phyloP scores from a whole-genome alignment of 92 coral and sea anemone species.

The Hydrozoanthus gracilis region DNA sequence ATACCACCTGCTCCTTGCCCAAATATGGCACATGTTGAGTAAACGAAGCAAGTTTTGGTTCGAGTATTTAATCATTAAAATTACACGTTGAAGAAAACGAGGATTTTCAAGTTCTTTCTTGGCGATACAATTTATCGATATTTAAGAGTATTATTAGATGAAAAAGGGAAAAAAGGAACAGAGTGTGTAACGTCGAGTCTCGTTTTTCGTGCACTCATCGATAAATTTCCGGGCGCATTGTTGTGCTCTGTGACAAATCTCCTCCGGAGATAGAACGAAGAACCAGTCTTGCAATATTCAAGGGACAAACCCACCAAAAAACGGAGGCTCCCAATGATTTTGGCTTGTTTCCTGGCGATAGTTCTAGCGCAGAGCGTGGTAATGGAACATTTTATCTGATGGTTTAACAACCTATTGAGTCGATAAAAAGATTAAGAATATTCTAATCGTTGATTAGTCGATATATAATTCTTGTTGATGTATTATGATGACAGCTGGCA shows the following conservation, averaged over 20 bases:
- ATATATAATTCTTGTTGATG: no score
- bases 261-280: constrained; percentile 27
- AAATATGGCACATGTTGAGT: constrained; percentile 73
- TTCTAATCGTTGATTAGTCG: background rate
- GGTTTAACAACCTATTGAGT: background rate
- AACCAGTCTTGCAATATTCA: background rate
- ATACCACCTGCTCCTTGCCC: constrained; percentile 72
- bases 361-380: constrained; percentile 38
- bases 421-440: background rate
- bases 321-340: constrained; percentile 36
- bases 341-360: constrained; percentile 40
- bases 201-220: background rate
- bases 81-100: constrained; percentile 74
- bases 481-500: constrained; percentile 3
- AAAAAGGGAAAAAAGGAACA: constrained; percentile 6
- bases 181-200: background rate
- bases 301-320: constrained; percentile 7
- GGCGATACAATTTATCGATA: constrained; percentile 11
- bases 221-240: background rate
- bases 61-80: constrained; percentile 84
- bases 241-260: constrained; percentile 5
- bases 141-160: constrained; percentile 35
- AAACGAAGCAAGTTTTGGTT: constrained; percentile 61
- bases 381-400: background rate
- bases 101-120: constrained; percentile 40